A percentile compares a stretch with the other conserved stretches of the same genome.
These are phyloP conservation scores for Eutolmus rufibarbis DNA, from an alignment of 2,888 invertebrate species.

Conservation along the genomic window DNA sequence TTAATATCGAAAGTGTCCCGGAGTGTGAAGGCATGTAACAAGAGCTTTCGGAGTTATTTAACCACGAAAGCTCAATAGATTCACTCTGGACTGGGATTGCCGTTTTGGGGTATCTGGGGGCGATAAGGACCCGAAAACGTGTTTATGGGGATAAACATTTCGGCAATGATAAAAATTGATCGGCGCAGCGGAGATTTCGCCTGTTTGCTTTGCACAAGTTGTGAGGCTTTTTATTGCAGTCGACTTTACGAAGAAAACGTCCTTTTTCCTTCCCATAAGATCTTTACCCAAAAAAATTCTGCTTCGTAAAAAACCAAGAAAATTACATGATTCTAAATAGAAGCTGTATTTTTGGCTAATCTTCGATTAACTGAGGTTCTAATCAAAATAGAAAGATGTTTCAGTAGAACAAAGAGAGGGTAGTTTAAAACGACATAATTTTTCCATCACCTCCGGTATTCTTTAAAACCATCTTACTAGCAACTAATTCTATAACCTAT, in stretches of 20 bases:
- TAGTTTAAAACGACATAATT: no score
- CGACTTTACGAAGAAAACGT: background rate
- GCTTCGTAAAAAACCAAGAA: background rate
- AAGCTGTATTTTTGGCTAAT: background rate
- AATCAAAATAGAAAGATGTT: no score
- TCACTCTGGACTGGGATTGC: background rate
- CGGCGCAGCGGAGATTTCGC: background rate
- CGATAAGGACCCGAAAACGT: constrained; percentile 12
- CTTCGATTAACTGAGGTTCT: no score
- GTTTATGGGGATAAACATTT: constrained; percentile 1
- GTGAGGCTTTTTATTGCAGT: background rate
- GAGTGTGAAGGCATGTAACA: constrained; percentile 21
- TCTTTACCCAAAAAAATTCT: background rate
- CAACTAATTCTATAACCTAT: no score
- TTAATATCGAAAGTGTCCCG: background rate
- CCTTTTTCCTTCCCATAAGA: background rate
- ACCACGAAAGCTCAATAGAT: constrained; percentile 28
- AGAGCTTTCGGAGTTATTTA: constrained; percentile 27
- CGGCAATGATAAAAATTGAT: constrained; percentile 3
- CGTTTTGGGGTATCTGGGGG: background rate
- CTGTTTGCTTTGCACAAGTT: background rate
- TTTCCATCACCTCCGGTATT: no score
- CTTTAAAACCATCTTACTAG: no score
- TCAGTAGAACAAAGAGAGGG: no score
- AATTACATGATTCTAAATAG: background rate